phyloP scores from a whole-genome alignment of 2,888 invertebrate species.

The Brenthis ino region DNA sequence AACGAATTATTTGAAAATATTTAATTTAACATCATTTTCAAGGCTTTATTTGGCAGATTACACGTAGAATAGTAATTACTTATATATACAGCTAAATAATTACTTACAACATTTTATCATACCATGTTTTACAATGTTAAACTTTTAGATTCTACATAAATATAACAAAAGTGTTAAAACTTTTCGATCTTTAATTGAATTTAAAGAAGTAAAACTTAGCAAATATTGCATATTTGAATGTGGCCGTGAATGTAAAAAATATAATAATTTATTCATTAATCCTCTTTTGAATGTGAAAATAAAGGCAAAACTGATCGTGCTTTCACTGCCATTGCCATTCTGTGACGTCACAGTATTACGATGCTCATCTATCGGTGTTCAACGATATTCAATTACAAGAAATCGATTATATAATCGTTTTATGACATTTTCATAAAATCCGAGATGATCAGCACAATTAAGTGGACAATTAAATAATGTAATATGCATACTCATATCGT shows the following conservation, averaged over 20 bases:
- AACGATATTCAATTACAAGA: constrained; percentile 28
- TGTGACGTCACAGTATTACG: constrained; percentile 34
- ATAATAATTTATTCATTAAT: neutral
- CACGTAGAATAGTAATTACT: no score
- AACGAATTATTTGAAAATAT: no score
- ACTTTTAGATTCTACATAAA: no score
- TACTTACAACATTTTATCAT: no score
- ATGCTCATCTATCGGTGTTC: constrained; percentile 31
- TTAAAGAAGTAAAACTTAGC: no score
- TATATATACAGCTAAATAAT: no score
- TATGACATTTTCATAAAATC: constrained; percentile 5
- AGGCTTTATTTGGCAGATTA: no score
- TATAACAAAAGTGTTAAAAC: no score
- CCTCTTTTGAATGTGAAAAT: neutral
- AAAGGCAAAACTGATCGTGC: constrained; percentile 34
- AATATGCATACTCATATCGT: constrained; percentile 10
- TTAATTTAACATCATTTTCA: no score
- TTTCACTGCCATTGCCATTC: constrained; percentile 31
- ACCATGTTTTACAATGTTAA: no score
- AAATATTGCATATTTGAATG: constrained; percentile 2
- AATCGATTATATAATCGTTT: constrained; percentile 19
- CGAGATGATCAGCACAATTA: constrained; percentile 16
- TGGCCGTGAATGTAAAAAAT: constrained; percentile 13
- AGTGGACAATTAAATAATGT: constrained; percentile 7
- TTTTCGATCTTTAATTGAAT: no score